phyloP scores from a whole-genome alignment of 2,888 invertebrate species.

The Cheilosia grossa region DNA sequence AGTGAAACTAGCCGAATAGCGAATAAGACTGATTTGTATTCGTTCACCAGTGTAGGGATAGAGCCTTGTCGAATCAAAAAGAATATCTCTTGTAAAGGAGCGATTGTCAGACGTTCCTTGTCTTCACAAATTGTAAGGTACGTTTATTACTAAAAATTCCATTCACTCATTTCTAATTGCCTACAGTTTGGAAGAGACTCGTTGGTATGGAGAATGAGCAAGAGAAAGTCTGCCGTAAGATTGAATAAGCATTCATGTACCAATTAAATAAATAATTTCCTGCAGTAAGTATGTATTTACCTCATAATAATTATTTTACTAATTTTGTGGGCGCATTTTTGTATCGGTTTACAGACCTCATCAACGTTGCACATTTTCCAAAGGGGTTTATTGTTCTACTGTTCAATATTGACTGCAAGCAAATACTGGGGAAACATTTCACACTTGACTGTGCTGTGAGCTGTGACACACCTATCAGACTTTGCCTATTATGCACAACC shows the following conservation, averaged over 20 bases:
- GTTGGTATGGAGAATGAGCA: neutral
- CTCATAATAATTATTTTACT: too few species aligned
- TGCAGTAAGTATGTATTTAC: too few species aligned
- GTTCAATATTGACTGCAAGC: neutral
- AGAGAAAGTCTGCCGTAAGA: neutral
- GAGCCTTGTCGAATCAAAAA: neutral
- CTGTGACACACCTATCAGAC: neutral
- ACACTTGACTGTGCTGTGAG: neutral
- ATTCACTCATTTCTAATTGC: neutral
- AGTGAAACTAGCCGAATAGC: neutral
- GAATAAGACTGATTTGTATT: neutral
- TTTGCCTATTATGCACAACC: slow-evolving; percentile 4
- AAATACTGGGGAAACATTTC: neutral
- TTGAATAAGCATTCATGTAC: too few species aligned
- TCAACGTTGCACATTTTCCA: too few species aligned
- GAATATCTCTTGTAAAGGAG: neutral
- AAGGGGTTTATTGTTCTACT: too few species aligned
- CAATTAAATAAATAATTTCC: too few species aligned
- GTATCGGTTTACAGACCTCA: too few species aligned
- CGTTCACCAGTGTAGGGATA: neutral
- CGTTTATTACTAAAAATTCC: neutral
- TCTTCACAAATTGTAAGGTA: neutral
- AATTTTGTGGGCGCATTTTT: too few species aligned
- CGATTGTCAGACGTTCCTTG: neutral
- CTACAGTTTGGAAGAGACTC: neutral